Conservation (phyloP, 2,888 invertebrate species). For the Biston betularia region DNA sequence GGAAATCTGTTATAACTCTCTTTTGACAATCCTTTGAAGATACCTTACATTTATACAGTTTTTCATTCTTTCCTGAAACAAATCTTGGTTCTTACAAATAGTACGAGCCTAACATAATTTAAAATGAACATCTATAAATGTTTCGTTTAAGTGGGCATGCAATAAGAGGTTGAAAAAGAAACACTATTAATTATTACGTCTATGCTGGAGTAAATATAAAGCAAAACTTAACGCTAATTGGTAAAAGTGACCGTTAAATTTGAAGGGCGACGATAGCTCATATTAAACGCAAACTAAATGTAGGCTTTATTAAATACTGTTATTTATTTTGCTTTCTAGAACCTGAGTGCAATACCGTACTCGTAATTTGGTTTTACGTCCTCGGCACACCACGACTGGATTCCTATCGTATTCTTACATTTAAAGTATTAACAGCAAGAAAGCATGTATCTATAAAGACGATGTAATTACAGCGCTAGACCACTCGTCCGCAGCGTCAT, state of each 20-base stretch:
- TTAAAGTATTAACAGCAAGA: constrained; percentile 80
- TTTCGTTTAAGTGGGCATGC: no score
- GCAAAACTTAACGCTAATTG: constrained; percentile 24
- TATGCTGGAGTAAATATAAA: constrained; percentile 2
- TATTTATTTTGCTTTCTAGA: constrained; percentile 57
- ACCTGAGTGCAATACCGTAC: constrained; percentile 57
- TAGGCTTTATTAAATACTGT: constrained; percentile 62
- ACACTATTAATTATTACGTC: neutral
- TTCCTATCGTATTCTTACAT: constrained; percentile 72
- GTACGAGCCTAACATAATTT: no score
- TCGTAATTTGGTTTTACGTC: constrained; percentile 72
- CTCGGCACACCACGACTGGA: constrained; percentile 64
- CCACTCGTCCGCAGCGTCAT: constrained; percentile 83
- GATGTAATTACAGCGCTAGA: constrained; percentile 84
- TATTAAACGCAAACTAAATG: constrained; percentile 48
- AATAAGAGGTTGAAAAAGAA: neutral
- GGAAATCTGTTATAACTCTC: no score
- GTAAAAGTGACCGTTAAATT: constrained; percentile 29
- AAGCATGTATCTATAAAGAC: constrained; percentile 79
- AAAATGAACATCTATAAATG: no score
- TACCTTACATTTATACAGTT: no score
- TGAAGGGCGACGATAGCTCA: constrained; percentile 38
- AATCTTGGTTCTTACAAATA: no score
- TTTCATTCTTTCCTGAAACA: no score
- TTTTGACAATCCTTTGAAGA: no score